Evolutionary conservation across 2,888 invertebrate species (phyloP).

Genomic region (Ochlodes sylvanus): DNA sequence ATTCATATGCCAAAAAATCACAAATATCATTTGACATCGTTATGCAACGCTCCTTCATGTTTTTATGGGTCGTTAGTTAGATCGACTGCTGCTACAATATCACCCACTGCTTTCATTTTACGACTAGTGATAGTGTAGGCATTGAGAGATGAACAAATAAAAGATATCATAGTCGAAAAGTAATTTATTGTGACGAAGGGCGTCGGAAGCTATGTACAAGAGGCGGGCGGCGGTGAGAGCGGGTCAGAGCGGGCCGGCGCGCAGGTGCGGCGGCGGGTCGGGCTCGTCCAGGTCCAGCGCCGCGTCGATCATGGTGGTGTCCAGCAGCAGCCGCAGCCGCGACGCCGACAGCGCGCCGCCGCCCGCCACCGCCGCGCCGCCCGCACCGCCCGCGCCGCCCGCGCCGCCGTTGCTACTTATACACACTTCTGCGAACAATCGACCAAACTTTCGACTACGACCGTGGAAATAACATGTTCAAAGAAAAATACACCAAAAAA

Average conservation of each 20-base stretch:
- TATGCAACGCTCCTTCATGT: too few relatives aligned
- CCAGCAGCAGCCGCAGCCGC: conserved; percentile 91
- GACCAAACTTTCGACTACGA: not conserved
- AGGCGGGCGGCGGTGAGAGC: conserved; percentile 3
- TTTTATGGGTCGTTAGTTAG: too few relatives aligned
- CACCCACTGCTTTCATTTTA: too few relatives aligned
- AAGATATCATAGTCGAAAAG: conserved; percentile 17
- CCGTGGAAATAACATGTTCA: not conserved
- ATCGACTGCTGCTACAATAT: too few relatives aligned
- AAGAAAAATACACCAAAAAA: too few relatives aligned
- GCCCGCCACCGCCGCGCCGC: conserved; percentile 64
- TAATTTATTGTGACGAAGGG: conserved; percentile 30
- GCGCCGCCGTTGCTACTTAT: conserved; percentile 44
- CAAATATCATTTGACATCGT: too few relatives aligned
- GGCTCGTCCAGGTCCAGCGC: conserved; percentile 95
- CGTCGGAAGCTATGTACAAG: conserved; percentile 27
- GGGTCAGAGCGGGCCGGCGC: conserved; percentile 75
- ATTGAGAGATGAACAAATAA: not conserved
- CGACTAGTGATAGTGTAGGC: too few relatives aligned
- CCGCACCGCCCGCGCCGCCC: conserved; percentile 44
- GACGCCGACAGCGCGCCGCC: conserved; percentile 86
- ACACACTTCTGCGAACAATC: conserved; percentile 48
- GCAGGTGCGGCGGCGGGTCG: conserved; percentile 67
- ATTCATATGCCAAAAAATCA: too few relatives aligned
- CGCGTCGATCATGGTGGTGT: conserved; percentile 96